Conservation (phyloP, 2,113 vertebrate genomes). For the Anser cygnoides region DNA sequence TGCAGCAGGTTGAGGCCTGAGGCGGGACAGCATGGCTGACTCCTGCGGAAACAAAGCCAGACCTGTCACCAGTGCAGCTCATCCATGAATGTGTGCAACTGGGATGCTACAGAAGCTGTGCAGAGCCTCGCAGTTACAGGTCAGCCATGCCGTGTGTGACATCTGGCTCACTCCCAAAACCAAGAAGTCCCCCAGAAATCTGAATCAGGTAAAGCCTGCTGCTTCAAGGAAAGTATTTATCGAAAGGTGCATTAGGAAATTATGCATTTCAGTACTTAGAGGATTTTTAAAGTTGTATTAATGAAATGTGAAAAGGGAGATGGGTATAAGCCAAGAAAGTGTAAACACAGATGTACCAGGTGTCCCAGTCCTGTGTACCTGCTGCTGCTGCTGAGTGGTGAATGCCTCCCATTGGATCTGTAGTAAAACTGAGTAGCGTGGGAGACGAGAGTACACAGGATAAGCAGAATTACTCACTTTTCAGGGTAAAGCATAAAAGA, state of each 20-base stretch:
- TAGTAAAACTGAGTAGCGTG: background rate
- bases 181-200: background rate
- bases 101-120: background rate
- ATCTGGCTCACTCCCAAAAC: background rate
- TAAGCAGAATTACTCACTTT: background rate
- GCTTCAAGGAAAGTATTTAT: background rate
- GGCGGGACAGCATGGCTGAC: constrained; percentile 58
- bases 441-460: background rate
- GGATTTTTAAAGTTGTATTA: background rate
- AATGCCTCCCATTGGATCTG: background rate
- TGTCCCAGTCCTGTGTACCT: background rate
- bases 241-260: background rate
- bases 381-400: background rate
- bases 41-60: constrained; percentile 46
- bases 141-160: background rate
- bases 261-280: background rate
- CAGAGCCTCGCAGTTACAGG: rapidly evolving
- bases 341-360: background rate
- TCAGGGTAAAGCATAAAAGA: background rate
- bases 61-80: constrained; percentile 15
- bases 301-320: background rate
- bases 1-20: constrained; percentile 62
- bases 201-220: background rate
- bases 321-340: background rate
- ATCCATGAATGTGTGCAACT: rapidly evolving